A percentile compares a stretch with the other conserved stretches of the same genome.
Conservation (phyloP, 1,140 invertebrate genomes). For the Drosophila bocqueti region DNA sequence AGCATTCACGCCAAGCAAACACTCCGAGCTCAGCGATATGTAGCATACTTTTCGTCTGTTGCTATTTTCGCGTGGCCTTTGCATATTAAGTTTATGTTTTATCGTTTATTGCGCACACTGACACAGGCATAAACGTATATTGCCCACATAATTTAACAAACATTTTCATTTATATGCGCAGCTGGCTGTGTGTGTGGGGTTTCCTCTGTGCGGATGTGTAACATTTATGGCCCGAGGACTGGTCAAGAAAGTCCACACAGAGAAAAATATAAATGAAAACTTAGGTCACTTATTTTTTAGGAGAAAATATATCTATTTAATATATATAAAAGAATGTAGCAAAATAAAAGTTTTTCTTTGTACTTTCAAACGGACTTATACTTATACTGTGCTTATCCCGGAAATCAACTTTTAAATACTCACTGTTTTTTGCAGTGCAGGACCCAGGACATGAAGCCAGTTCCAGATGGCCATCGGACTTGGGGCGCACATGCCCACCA, state of each 20-base stretch:
- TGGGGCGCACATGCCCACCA: conserved; percentile 48
- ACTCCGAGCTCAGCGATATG: conserved; percentile 8
- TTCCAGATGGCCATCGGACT: conserved; percentile 24
- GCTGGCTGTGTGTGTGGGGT: conserved; percentile 24
- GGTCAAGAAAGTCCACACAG: conserved; percentile 33
- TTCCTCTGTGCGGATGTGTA: conserved; percentile 40
- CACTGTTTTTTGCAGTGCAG: neutral
- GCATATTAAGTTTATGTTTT: conserved; percentile 72
- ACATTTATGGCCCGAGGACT: conserved; percentile 49
- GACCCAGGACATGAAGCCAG: conserved; percentile 1
- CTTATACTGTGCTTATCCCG: too few species aligned
- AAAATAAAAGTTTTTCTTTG: too few species aligned
- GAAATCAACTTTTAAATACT: neutral
- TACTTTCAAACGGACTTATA: too few species aligned
- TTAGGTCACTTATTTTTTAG: neutral
- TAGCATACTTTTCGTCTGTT: conserved; percentile 52
- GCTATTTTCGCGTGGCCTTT: conserved; percentile 65
- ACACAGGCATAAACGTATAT: conserved; percentile 63
- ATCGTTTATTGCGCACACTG: conserved; percentile 68
- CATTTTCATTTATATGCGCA: conserved; percentile 64
- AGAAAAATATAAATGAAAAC: neutral
- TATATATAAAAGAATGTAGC: too few species aligned
- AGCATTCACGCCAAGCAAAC: conserved; percentile 2
- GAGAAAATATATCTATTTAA: neutral
- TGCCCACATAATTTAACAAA: conserved; percentile 73